Base-by-base conservation (phyloP, 1,140 invertebrate genomes). In the Rhyacophila brunnea region DNA sequence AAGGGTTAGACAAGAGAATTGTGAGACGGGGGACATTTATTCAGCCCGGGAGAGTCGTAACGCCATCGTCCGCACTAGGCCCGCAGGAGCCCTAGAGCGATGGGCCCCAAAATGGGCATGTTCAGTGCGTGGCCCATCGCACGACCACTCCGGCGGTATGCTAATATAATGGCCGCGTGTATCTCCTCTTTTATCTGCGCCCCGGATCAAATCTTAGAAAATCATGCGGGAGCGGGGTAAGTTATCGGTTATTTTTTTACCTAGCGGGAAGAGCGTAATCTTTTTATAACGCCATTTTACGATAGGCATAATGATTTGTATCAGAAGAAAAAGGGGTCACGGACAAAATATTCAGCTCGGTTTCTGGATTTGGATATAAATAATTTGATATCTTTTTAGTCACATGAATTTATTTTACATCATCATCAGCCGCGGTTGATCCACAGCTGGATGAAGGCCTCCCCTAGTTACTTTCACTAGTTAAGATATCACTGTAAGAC, bases 21-120 rank as follows among this genome's bases (percentile, higher is more conserved):
- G 58, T 53, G 46, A 52, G 54, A 50, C 62, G 50, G 62, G 58
- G 62, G 62, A 60, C 62, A 53, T 64, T 64, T 64, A 64, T 64
- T 60, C 44, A 56, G 62, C 62, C 62, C 62, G 58, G 23, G 62
- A 64, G 62, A 64, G 50, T 64, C 62, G 58, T 64, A 64, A 64
- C 62, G 53, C 58, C 58, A 64, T 64, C 62, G 62, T 60, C 58
- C 62, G 53, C 62, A 64, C 51, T 54, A 51, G 62, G 56, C 61
- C 61, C 56, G 38, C 61, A 59, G 61, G 61, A 63, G 40, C 61
- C 48, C 53, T 38, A 28, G 19, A 48, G 53, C 34, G 52, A 23
- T 20, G 50, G 51, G 46, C 35, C 17, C 13, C 14, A 43, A 58
- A 58, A 58, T 50, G 20, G 28, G 48, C 14, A 46, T 19, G 18